Base-by-base conservation (phyloP, 2,888 invertebrate species). In the Hyles lineata region DNA sequence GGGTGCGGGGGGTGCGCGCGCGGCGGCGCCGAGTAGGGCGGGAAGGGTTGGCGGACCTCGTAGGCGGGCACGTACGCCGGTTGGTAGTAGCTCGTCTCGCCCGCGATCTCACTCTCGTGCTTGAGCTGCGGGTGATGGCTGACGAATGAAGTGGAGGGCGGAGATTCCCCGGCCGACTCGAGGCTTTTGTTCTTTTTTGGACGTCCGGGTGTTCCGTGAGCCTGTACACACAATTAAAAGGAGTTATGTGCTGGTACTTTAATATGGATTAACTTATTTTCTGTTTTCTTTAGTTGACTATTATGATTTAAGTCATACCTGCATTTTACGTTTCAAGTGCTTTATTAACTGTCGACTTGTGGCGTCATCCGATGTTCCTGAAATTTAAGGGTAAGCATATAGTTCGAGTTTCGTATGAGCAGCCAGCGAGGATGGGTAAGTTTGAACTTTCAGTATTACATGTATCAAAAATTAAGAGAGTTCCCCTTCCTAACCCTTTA, bases 301-400 rank as follows among this genome's bases (percentile, higher is more conserved):
- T 71, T 50, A 9, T 11, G 50, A n/a, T 25, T 75, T 77, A 71
- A 50, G 67, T 73, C 79, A 74, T 58, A 94, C 95, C 89, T 95
- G 94, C 79, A 95, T 88, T 85, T 95, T 95, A 76, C 95, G 87
- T 80, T 95, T 95, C 4, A 95, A 83, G 75, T 94, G 94, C 75
- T 92, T 94, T 79, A 95, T 90, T 59, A 94, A 80, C 71, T 93
- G 94, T 73, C 90, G 87, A 79, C 91, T 92, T 23, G 90, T 82
- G 35, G 88, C 79, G 43, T 94, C 94, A 43, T 94, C 94, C 50
- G 86, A 74, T 70, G 88, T 81, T 70, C 84, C 91, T 91, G 81
- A 29, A 84, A 85, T 58, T 43, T 75, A 50, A 74, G 70, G 25
- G n/a, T 55, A 19, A n/a, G 35, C 43, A 2, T 43, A 43, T 43